These are phyloP conservation scores for Pristionchus exspectatus DNA, from an alignment of 2,888 invertebrate species.

Conservation along the genomic window DNA sequence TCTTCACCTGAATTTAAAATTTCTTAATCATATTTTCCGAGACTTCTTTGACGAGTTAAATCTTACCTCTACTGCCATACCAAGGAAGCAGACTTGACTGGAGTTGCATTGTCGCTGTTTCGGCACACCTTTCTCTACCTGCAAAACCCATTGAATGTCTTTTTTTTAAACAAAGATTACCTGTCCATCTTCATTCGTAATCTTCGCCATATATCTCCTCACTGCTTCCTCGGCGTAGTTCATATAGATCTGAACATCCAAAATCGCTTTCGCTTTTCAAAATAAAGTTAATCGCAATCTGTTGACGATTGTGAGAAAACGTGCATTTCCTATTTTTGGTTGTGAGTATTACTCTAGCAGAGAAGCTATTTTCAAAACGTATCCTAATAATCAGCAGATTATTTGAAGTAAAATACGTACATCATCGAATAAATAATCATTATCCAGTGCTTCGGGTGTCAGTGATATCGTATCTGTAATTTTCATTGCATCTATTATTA, in stretches of 20 bases:
- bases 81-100: not conserved
- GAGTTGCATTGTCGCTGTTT: conserved; percentile 30
- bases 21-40: not conserved
- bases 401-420: not conserved
- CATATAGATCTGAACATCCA: not conserved
- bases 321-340: not conserved
- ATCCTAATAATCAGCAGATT: not conserved
- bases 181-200: not conserved
- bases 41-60: not conserved
- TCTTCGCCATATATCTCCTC: not conserved
- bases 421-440: conserved; percentile 24
- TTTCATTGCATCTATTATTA: not conserved
- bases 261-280: not conserved
- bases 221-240: not conserved
- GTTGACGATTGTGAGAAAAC: too few species aligned
- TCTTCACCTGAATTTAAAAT: not conserved
- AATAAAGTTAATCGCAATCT: not conserved
- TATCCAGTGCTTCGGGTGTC: not conserved
- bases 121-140: not conserved
- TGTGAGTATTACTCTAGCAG: too few species aligned
- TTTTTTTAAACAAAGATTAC: not conserved
- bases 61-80: not conserved
- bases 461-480: not conserved
- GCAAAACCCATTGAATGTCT: not conserved
- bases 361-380: not conserved